Evolutionary conservation across 2,888 invertebrate species (phyloP).

Genomic region (Diarsia brunnea): DNA sequence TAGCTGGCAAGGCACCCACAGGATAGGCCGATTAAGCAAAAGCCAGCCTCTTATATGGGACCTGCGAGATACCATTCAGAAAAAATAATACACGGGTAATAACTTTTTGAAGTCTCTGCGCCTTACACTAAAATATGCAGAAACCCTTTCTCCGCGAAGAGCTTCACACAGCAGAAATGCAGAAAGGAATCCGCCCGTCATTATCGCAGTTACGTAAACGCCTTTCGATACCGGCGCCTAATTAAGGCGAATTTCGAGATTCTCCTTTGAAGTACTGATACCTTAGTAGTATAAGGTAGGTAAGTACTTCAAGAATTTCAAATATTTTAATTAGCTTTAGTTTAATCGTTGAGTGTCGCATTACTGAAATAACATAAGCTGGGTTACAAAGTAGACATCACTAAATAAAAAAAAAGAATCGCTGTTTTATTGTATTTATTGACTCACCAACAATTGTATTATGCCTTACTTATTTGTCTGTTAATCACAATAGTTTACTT

Average conservation of each 20-base stretch:
- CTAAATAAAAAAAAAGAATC: background rate
- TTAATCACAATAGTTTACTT: background rate
- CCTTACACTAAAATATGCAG: conserved; percentile 12
- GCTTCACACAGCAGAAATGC: conserved; percentile 46
- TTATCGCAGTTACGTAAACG: conserved; percentile 55
- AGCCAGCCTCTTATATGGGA: too few relatives aligned
- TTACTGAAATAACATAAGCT: background rate
- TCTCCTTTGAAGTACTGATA: conserved; percentile 17
- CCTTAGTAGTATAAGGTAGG: conserved; percentile 9
- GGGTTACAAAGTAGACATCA: background rate
- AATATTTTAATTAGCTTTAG: conserved; percentile 34
- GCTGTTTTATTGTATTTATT: background rate
- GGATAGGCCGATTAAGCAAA: too few relatives aligned
- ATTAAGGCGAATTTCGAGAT: conserved; percentile 48
- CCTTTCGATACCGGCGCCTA: conserved; percentile 48
- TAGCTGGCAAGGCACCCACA: too few relatives aligned
- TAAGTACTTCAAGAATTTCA: conserved; percentile 31
- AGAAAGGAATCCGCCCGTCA: conserved; percentile 56
- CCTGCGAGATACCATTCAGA: too few relatives aligned
- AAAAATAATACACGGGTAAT: background rate
- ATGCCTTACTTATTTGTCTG: background rate
- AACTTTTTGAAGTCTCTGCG: background rate
- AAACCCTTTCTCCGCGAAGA: conserved; percentile 37
- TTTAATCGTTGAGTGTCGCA: conserved; percentile 4
- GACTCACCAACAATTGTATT: too few relatives aligned